Conservation (phyloP, 2,797 vertebrate genomes). For the Sebastes miniatus region DNA sequence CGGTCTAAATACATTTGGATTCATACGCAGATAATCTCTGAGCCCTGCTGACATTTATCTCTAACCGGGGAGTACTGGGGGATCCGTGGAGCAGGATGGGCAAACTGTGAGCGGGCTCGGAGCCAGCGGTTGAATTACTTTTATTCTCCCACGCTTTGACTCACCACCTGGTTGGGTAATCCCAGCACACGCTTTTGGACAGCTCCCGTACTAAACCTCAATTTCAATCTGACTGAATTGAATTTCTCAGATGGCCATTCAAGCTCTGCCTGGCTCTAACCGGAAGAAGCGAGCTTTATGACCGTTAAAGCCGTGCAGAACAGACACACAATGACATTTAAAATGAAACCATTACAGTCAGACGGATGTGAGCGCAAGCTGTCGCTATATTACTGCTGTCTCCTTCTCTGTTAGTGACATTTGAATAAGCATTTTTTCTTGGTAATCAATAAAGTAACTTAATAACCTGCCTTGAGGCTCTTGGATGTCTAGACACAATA, state of each 20-base stretch:
- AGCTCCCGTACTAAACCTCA: conserved; percentile 30
- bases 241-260: conserved; percentile 56
- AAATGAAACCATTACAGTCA: conserved; percentile 22
- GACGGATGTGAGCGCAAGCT: neutral
- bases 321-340: conserved; percentile 59
- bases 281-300: conserved; percentile 20
- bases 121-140: conserved; percentile 53
- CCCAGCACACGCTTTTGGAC: conserved; percentile 36
- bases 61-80: neutral
- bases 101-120: conserved; percentile 13
- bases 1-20: neutral
- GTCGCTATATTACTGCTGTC: conserved; percentile 14
- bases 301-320: neutral
- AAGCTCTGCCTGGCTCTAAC: neutral
- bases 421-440: conserved; percentile 46
- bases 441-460: conserved; percentile 58
- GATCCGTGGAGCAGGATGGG: neutral
- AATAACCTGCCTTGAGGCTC: conserved; percentile 44
- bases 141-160: conserved; percentile 40
- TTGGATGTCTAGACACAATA: conserved; percentile 39
- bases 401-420: conserved; percentile 45
- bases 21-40: conserved; percentile 19
- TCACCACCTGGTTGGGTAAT: conserved; percentile 65
- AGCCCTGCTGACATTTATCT: conserved; percentile 40
- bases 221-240: conserved; percentile 51